Percentiles rank a stretch among this genome's conserved stretches.
Evolutionary conservation across 1,140 invertebrate species (phyloP).

Genomic region (Drosophila pachea): DNA sequence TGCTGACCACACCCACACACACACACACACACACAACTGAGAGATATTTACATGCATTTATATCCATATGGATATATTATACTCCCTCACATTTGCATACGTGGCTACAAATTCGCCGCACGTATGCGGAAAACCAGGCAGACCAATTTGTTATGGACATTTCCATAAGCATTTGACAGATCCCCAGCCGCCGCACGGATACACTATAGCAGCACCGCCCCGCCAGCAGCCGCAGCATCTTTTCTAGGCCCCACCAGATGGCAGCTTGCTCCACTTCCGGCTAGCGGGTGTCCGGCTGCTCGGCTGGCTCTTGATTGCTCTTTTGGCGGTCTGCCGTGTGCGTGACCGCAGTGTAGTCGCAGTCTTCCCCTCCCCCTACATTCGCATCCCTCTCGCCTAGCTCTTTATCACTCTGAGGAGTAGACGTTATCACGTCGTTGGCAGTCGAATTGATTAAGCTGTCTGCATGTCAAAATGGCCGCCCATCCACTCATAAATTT

Average conservation of each 20-base stretch:
- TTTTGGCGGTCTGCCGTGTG: neutral
- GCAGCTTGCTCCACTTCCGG: constrained; percentile 44
- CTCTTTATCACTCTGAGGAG: neutral
- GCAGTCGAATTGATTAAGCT: constrained; percentile 63
- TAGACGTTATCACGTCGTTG: constrained; percentile 33
- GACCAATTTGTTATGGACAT: constrained; percentile 46
- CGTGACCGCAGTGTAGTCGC: neutral
- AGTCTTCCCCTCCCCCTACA: neutral
- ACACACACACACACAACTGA: neutral
- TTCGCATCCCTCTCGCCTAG: neutral
- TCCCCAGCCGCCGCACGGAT: constrained; percentile 19
- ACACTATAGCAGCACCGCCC: constrained; percentile 1
- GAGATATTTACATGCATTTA: neutral
- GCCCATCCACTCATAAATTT: constrained; percentile 20
- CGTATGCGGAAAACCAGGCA: constrained; percentile 26
- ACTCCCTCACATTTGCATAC: neutral
- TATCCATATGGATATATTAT: constrained; percentile 1
- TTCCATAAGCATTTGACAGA: constrained; percentile 63
- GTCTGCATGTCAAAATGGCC: constrained; percentile 22
- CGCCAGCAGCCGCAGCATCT: constrained; percentile 7
- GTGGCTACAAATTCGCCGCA: constrained; percentile 26
- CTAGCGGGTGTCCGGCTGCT: constrained; percentile 8
- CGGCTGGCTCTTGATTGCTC: neutral
- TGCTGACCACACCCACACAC: neutral
- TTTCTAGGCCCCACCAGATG: neutral